Evolutionary conservation across 2,888 invertebrate species (phyloP).

Genomic region (Fissipunctia ypsillon): DNA sequence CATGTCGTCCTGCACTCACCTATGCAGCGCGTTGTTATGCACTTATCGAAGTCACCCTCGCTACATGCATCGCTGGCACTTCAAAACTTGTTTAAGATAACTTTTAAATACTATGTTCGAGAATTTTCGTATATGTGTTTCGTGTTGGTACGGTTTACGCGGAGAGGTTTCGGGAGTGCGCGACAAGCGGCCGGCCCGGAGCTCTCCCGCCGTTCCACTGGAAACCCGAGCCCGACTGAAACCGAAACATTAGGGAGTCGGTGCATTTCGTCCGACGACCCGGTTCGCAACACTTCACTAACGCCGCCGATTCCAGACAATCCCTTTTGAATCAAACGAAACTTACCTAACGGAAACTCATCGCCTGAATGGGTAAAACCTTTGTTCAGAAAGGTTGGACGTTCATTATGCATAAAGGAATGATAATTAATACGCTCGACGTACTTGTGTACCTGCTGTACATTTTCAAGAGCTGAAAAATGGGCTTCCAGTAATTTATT

Average conservation of each 20-base stretch:
- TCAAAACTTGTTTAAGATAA: conserved; percentile 42
- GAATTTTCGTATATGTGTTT: conserved; percentile 42
- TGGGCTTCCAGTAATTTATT: conserved; percentile 14
- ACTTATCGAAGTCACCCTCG: conserved; percentile 62
- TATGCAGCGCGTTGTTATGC: conserved; percentile 66
- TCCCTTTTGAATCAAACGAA: conserved; percentile 59
- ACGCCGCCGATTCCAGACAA: conserved; percentile 59
- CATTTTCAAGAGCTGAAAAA: conserved; percentile 15
- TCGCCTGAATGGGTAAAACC: conserved; percentile 39
- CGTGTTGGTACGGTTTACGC: conserved; percentile 56
- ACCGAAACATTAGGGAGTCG: conserved; percentile 74
- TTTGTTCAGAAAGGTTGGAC: conserved; percentile 40
- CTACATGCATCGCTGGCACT: conserved; percentile 53
- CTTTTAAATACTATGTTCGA: conserved; percentile 29
- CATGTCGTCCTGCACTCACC: conserved; percentile 75
- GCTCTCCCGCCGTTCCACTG: conserved; percentile 78
- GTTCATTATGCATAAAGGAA: conserved; percentile 33
- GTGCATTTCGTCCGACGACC: conserved; percentile 70
- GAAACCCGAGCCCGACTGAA: conserved; percentile 69
- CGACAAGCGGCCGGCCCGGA: conserved; percentile 73
- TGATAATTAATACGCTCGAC: conserved; percentile 34
- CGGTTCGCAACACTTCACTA: conserved; percentile 62
- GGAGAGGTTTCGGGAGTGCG: conserved; percentile 49
- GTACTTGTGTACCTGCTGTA: conserved; percentile 8
- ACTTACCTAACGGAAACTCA: conserved; percentile 45